A percentile compares a stretch with the other conserved stretches of the same genome.
Conservation (phyloP, 2,888 invertebrate species). For the Cybosia mesomella region DNA sequence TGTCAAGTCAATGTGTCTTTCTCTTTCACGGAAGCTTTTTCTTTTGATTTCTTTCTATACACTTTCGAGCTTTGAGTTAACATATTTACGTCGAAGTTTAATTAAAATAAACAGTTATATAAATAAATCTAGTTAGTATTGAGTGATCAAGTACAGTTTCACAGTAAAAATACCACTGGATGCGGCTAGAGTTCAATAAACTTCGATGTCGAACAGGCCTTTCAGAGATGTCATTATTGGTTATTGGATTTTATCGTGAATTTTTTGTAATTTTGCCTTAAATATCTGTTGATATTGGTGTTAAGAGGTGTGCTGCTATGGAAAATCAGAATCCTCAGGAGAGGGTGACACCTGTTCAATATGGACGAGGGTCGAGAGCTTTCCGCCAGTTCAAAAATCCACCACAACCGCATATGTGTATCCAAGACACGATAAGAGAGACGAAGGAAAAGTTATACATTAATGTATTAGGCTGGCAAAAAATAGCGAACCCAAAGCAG, state of each 20-base stretch:
- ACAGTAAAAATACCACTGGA: constrained; percentile 53
- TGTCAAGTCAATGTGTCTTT: constrained; percentile 44
- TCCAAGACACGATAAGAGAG: constrained; percentile 88
- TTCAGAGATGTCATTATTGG: constrained; percentile 72
- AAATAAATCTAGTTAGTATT: constrained; percentile 52
- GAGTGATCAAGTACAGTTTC: constrained; percentile 56
- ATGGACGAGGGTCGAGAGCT: constrained; percentile 87
- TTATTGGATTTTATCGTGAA: constrained; percentile 67
- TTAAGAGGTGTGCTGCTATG: constrained; percentile 66
- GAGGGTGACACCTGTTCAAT: constrained; percentile 83
- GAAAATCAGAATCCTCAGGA: constrained; percentile 79
- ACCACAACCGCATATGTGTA: constrained; percentile 92
- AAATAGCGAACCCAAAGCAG: constrained; percentile 89
- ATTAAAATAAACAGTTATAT: constrained; percentile 53
- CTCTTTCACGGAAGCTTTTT: constrained; percentile 59
- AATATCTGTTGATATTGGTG: constrained; percentile 49
- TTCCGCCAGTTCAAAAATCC: constrained; percentile 91
- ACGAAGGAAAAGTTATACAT: constrained; percentile 88
- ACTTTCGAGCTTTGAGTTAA: constrained; percentile 56
- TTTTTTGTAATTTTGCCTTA: constrained; percentile 62
- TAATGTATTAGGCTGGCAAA: constrained; percentile 91
- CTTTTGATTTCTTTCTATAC: constrained; percentile 61
- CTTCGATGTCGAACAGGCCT: constrained; percentile 67
- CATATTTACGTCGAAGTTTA: constrained; percentile 53
- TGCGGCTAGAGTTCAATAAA: constrained; percentile 78